These are phyloP conservation scores for Griposia aprilina DNA, from an alignment of 2,888 invertebrate species.

Conservation along the genomic window DNA sequence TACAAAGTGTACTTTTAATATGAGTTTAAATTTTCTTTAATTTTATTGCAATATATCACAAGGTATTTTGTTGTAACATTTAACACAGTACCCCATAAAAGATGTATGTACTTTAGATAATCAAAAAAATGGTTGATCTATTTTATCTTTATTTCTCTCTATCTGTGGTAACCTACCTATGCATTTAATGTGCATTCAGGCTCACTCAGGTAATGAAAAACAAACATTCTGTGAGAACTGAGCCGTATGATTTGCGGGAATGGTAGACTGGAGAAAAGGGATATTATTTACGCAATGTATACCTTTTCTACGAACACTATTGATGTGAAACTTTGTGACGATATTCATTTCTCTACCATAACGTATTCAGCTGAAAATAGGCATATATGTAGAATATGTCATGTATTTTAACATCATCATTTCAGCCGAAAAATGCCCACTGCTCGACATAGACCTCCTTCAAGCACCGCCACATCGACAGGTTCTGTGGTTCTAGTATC, in stretches of 20 bases:
- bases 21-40: too few species aligned
- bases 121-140: too few species aligned
- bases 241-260: constrained; percentile 1
- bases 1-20: too few species aligned
- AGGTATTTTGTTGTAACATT: too few species aligned
- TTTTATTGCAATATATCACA: too few species aligned
- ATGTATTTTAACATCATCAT: background rate
- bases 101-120: too few species aligned
- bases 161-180: constrained; percentile 19
- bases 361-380: background rate
- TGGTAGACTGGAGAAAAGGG: background rate
- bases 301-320: background rate
- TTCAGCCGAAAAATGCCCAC: background rate
- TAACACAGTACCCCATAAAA: too few species aligned
- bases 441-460: background rate
- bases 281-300: background rate
- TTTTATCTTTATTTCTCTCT: too few species aligned
- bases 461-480: background rate
- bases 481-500: background rate
- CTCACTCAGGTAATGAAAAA: constrained; percentile 17
- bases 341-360: background rate
- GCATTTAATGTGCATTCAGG: constrained; percentile 22
- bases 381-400: too few species aligned
- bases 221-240: constrained; percentile 23
- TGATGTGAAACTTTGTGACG: background rate